A percentile compares a stretch with the other conserved stretches of the same genome.
phyloP scores from a whole-genome alignment of 53 echinoderm and acorn worm species.

The Henricia sp. region DNA sequence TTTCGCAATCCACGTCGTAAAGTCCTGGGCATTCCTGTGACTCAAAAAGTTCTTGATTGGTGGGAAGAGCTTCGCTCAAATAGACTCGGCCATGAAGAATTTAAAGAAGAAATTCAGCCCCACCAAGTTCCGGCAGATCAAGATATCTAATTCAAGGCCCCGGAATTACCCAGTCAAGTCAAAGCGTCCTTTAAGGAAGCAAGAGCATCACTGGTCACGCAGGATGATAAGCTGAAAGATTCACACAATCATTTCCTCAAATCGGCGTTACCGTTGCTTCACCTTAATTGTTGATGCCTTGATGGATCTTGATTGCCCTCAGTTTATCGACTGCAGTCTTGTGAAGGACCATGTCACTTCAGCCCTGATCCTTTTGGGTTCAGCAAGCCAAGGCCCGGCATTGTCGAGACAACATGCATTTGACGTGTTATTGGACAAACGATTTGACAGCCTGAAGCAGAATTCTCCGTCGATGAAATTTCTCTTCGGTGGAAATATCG shows the following conservation, averaged over 20 bases:
- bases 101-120: not conserved
- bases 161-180: constrained; percentile 9
- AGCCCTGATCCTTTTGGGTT: not conserved
- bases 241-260: not conserved
- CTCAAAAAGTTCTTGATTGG: constrained; percentile 16
- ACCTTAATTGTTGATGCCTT: constrained; percentile 6
- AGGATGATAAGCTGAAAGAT: not conserved
- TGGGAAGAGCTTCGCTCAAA: constrained; percentile 24
- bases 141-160: not conserved
- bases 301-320: not conserved
- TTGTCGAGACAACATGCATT: constrained; percentile 9
- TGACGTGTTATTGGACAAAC: constrained; percentile 3
- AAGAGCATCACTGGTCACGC: not conserved
- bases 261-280: not conserved
- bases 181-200: constrained; percentile 12
- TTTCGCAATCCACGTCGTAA: constrained; percentile 20
- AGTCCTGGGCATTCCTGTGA: not conserved
- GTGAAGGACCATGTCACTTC: not conserved
- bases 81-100: not conserved
- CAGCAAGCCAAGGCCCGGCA: constrained; percentile 14
- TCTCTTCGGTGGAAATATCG: constrained; percentile 8
- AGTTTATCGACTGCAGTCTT: not conserved
- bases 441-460: constrained; percentile 3
- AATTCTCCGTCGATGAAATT: not conserved
- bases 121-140: not conserved